Base-by-base conservation (phyloP, 2,113 vertebrate genomes). In the Catharus fuscescens region DNA sequence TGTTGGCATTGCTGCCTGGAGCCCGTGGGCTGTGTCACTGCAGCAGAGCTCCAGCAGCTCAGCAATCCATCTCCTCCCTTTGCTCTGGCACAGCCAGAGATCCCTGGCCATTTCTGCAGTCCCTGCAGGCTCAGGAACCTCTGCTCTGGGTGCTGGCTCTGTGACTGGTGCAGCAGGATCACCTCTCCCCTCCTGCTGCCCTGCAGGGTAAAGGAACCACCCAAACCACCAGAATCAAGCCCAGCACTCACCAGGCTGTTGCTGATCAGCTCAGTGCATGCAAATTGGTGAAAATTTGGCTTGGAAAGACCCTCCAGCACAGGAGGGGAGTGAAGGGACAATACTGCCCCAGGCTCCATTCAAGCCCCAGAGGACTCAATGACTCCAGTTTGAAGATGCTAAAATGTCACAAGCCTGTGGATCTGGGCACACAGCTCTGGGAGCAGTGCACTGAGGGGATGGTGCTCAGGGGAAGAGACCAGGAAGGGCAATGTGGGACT, bases 51-150 rank as follows among this genome's bases (percentile, higher is more conserved):
- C 74, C 0, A 0, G 38, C 21, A 4, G 71, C 89, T 91, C 53
- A 76, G 45, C 78, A 52, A 93, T 95, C 91, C 91, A 93, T 95
- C 80, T 78, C 83, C 87, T 67, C 54, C 88, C 17, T 14, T 9
- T 13, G 25, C 85, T 92, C 79, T 45, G 0, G 50, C 79, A 80
- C 52, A 88, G 54, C 85, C 95, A 56, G 50, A 56, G 69, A 20
- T 61, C 52, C 72, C 40, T 16, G n/a, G 72, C 62, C 40, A 7
- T 24, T 77, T 8, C 82, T 48, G 14, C 90, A 42, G 24, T 9
- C 29, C 21, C 71, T 81, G 76, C 88, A 90, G 85, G 67, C 67
- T 88, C 92, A 28, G 67, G 7, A 47, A 3, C 50, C 44, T 1
- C 52, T 2, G 6, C 81, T 36, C 40, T 32, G 79, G 18, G 5